Evolutionary conservation across 2,797 vertebrate species (phyloP), one percentile per base, ranked within the genome.

Genomic region (Allobates femoralis): DNA sequence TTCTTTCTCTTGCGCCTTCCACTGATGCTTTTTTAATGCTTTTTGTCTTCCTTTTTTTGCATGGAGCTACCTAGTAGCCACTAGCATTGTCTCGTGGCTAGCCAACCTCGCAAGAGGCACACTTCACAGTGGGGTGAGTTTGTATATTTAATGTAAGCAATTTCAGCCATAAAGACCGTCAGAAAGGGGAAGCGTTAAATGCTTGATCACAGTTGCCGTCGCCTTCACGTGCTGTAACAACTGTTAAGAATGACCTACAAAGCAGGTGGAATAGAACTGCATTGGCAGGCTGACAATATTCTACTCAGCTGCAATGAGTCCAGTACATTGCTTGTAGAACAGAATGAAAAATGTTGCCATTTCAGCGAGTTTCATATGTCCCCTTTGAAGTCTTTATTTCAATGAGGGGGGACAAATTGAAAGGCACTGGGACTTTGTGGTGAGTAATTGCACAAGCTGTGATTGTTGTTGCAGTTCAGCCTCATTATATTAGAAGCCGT

Each of bases 111-210:
- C 93, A 93, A 92, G 89, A 83, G 93, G 92, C 93, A 90, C 91
- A 91, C 94, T 92, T 94, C 94, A 93, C 93, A 92, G 92, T 91
- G 92, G 93, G 95, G 95, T 95, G 95, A 96, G 96, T 96, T 92
- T 90, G 89, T 91, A 86, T 92, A 93, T 93, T 93, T 90, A 91
- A 84, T 92, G 90, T 28, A 83, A 90, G 90, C 93, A 89, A 90
- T 89, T 93, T 87, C 91, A 88, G 87, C 88, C 88, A 55, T 86
- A 89, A 89, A 69, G 85, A 90, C 82, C 67, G 71, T 88, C 21
- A 73, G 89, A 84, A 83, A 89, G 89, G 74, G 51, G 79, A 83
- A 90, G 83, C 87, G 87, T 90, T 83, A 90, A 91, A 90, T 91
- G 91, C 90, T 92, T 90, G 88, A 90, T 91, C 92, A 89, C 85